phyloP scores from a whole-genome alignment of 1,140 invertebrate species.

The Calosoma granatense region DNA sequence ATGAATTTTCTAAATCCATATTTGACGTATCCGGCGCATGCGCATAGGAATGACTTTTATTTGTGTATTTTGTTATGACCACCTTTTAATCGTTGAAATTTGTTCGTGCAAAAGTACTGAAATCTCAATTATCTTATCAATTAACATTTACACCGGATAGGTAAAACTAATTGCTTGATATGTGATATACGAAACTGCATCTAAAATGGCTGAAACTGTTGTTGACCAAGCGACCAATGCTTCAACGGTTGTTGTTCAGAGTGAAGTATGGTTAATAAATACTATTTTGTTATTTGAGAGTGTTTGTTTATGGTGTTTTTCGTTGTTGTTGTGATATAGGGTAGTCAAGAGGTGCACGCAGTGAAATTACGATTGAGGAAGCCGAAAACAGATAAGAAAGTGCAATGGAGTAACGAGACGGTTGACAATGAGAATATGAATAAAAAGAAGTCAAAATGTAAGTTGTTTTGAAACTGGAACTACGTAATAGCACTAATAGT shows the following conservation, averaged over 20 bases:
- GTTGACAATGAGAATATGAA: constrained; percentile 90
- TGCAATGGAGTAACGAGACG: constrained; percentile 77
- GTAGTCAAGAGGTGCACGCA: constrained; percentile 46
- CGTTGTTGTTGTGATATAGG: no score
- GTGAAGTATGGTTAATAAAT: background rate
- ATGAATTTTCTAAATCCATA: no score
- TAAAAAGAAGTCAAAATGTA: constrained; percentile 92
- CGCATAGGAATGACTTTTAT: no score
- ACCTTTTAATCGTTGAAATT: no score
- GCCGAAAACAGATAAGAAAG: constrained; percentile 63
- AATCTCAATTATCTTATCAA: no score
- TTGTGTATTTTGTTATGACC: no score
- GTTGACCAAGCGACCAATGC: background rate
- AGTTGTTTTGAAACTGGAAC: constrained; percentile 25
- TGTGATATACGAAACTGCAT: no score
- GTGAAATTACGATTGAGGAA: constrained; percentile 64
- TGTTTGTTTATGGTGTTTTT: constrained; percentile 19
- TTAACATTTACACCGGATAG: no score
- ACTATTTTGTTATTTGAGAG: background rate
- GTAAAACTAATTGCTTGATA: no score
- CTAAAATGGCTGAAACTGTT: constrained; percentile 6
- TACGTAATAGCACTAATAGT: background rate
- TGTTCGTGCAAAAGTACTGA: no score
- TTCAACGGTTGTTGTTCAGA: background rate
- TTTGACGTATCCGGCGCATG: no score